A percentile compares a stretch with the other conserved stretches of the same genome.
phyloP scores from a whole-genome alignment of 2,888 invertebrate genomes.

The Uloborus plumipes region DNA sequence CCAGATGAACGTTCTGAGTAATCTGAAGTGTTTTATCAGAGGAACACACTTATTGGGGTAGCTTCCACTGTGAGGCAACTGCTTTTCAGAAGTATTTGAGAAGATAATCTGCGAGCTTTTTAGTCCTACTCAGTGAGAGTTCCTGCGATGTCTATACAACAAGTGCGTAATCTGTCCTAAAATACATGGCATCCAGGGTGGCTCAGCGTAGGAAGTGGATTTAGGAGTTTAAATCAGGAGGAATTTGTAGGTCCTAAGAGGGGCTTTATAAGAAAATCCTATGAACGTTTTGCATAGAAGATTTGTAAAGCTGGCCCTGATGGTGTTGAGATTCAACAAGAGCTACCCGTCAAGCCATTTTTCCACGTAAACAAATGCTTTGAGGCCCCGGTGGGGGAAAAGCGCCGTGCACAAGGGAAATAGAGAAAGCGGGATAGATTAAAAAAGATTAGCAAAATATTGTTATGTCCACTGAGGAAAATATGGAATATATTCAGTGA shows the following conservation, averaged over 20 bases:
- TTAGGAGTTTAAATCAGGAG: conserved; percentile 42
- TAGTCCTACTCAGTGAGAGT: conserved; percentile 13
- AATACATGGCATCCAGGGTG: conserved; percentile 30
- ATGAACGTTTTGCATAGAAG: conserved; percentile 46
- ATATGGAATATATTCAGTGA: conserved; percentile 56
- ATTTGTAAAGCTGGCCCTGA: conserved; percentile 39
- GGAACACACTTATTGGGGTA: neutral
- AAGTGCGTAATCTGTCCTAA: conserved; percentile 46
- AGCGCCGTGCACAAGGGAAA: conserved; percentile 3
- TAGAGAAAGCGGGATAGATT: conserved; percentile 36
- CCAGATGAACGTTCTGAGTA: too few species aligned
- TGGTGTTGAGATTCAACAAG: conserved; percentile 3
- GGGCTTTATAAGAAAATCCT: conserved; percentile 44
- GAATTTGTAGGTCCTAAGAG: conserved; percentile 29
- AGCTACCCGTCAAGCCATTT: neutral
- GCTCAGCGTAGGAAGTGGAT: conserved; percentile 44
- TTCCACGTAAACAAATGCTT: neutral
- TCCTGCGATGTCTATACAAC: conserved; percentile 10
- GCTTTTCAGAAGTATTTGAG: neutral
- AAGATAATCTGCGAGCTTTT: conserved; percentile 26
- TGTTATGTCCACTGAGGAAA: conserved; percentile 47
- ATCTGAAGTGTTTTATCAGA: too few species aligned
- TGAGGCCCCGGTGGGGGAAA: neutral
- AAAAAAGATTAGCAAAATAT: conserved; percentile 62
- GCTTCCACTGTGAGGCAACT: neutral